A percentile compares a stretch with the other conserved stretches of the same genome.
These are phyloP conservation scores for Gambusia affinis DNA, from an alignment of 2,113 vertebrate species.

Conservation along the genomic window DNA sequence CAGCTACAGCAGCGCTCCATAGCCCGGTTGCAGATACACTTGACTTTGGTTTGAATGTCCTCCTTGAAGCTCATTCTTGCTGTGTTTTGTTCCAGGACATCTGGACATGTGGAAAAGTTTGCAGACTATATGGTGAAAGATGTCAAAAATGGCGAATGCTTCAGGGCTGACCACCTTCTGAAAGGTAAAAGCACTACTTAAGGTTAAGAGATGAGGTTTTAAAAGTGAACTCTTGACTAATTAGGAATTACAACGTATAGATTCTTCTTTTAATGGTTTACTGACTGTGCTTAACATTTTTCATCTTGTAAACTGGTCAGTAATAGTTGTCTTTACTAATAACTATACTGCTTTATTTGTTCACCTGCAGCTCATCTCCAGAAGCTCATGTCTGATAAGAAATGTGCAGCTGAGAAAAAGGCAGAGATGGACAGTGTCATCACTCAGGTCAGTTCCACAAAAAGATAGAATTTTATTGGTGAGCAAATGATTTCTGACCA, in stretches of 20 bases:
- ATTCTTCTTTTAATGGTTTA: neutral
- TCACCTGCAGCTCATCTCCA: conserved; percentile 88
- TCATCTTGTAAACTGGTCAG: neutral
- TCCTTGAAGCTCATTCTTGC: neutral
- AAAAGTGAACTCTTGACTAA: neutral
- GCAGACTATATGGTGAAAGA: conserved; percentile 99
- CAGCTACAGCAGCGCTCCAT: conserved; percentile 59
- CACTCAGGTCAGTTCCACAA: conserved; percentile 82
- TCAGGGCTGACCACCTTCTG: conserved; percentile 94
- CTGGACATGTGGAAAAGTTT: conserved; percentile 98
- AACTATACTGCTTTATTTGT: neutral
- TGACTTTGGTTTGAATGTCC: accelerated
- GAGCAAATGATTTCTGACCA: neutral
- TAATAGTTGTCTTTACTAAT: neutral
- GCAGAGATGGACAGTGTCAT: conserved; percentile 93
- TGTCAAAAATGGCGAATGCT: conserved; percentile 94
- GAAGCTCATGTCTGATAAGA: conserved; percentile 98
- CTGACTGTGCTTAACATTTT: neutral
- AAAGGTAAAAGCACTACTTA: conserved; percentile 82
- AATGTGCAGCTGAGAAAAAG: conserved; percentile 91
- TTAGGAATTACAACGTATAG: neutral
- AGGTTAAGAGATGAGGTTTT: neutral
- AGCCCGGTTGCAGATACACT: conserved; percentile 75
- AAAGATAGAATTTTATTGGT: neutral
- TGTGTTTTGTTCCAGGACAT: conserved; percentile 82